phyloP scores from a whole-genome alignment of 1,140 invertebrate species.

The Lasioglossum albipes region DNA sequence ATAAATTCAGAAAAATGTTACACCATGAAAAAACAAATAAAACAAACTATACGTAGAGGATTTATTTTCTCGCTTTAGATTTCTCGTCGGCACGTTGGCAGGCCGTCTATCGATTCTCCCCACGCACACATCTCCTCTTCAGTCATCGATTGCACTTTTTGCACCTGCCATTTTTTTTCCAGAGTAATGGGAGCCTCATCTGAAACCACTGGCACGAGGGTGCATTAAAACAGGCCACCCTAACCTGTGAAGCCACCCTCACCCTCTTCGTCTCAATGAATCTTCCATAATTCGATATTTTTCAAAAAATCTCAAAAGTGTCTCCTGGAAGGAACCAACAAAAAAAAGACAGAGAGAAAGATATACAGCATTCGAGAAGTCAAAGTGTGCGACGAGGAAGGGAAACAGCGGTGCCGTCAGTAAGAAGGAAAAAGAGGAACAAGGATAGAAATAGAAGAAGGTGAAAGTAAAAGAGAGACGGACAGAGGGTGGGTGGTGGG shows the following conservation, averaged over 20 bases:
- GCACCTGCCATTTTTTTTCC: slow-evolving; percentile 80
- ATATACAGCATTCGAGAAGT: slow-evolving; percentile 20
- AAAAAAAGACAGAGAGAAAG: slow-evolving; percentile 26
- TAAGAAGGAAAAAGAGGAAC: slow-evolving; percentile 44
- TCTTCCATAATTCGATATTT: slow-evolving; percentile 37
- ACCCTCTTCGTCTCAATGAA: slow-evolving; percentile 51
- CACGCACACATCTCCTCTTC: slow-evolving; percentile 81
- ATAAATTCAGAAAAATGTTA: neutral
- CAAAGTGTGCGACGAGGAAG: slow-evolving; percentile 41
- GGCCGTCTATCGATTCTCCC: slow-evolving; percentile 80
- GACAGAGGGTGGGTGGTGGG: slow-evolving; percentile 46
- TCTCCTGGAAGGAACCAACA: slow-evolving; percentile 21
- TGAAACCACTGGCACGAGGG: slow-evolving; percentile 72
- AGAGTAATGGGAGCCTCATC: slow-evolving; percentile 79
- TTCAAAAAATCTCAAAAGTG: slow-evolving; percentile 44
- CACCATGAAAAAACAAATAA: slow-evolving; percentile 1
- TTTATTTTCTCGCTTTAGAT: slow-evolving; percentile 28
- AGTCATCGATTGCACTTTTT: slow-evolving; percentile 81
- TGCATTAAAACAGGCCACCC: slow-evolving; percentile 45
- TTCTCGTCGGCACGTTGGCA: slow-evolving; percentile 63
- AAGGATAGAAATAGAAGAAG: slow-evolving; percentile 56
- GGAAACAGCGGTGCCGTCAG: slow-evolving; percentile 32
- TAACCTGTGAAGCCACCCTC: slow-evolving; percentile 46
- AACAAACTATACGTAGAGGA: slow-evolving; percentile 1
- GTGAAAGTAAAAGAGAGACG: slow-evolving; percentile 50